Evolutionary conservation across 2,113 vertebrate species (phyloP).

Genomic region (Pelobates fuscus): DNA sequence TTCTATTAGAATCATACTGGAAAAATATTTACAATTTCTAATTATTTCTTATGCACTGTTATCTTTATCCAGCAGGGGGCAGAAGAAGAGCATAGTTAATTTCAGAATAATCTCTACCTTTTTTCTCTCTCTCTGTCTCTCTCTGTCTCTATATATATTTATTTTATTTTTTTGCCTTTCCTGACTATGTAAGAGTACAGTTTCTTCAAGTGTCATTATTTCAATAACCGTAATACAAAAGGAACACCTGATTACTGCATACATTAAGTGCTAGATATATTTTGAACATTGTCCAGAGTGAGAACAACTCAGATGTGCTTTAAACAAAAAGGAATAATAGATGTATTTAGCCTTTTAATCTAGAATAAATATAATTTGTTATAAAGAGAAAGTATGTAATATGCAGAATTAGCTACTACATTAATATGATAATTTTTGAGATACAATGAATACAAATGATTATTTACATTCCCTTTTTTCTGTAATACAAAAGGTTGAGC

Average conservation of each 20-base stretch:
- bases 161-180: no score
- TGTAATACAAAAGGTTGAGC: not conserved
- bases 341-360: slow-evolving; percentile 5
- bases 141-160: no score
- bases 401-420: slow-evolving; percentile 5
- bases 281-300: not conserved
- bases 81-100: slow-evolving; percentile 5
- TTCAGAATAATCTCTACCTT: not conserved
- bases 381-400: slow-evolving; percentile 1
- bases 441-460: no score
- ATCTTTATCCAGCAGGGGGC: slow-evolving; percentile 32
- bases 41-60: not conserved
- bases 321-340: not conserved
- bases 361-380: slow-evolving; percentile 15
- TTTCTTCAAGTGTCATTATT: slow-evolving; percentile 44
- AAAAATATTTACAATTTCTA: slow-evolving; percentile 1
- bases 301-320: not conserved
- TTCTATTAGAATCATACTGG: not conserved
- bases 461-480: not conserved
- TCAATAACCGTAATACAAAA: slow-evolving; percentile 33
- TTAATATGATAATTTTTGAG: slow-evolving; percentile 25
- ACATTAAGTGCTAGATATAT: slow-evolving; percentile 19
- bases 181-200: not conserved
- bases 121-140: no score
- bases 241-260: slow-evolving; percentile 29